Conservation (phyloP, 2,797 vertebrate genomes). For the Podarcis lilfordi region DNA sequence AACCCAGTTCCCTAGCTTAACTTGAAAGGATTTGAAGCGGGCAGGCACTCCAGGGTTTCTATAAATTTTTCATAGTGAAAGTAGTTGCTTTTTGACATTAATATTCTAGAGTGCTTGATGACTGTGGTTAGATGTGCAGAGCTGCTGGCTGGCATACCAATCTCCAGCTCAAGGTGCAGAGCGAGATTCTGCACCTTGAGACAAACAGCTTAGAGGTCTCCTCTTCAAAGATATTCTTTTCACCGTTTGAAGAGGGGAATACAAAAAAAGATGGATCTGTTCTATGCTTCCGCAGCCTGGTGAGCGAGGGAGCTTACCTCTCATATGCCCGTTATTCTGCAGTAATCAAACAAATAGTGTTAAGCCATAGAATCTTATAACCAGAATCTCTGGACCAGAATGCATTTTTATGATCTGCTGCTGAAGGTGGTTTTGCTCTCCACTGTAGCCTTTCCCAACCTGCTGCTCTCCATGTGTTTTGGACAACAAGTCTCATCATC, state of each 20-base stretch:
- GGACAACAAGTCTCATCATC: background rate
- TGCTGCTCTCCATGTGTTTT: background rate
- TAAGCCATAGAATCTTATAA: background rate
- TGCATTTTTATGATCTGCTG: background rate
- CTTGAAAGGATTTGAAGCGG: slow-evolving; percentile 37
- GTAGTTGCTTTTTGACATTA: slow-evolving; percentile 49
- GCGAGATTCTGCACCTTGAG: background rate
- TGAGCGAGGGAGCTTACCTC: background rate
- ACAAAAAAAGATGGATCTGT: slow-evolving; percentile 29
- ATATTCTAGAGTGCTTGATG: slow-evolving; percentile 50
- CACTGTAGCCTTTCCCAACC: background rate
- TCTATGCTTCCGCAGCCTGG: slow-evolving; percentile 41
- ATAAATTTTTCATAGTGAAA: slow-evolving; percentile 63
- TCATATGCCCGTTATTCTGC: slow-evolving; percentile 33
- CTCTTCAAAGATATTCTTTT: background rate
- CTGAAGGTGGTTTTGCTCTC: background rate
- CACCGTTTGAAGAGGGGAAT: slow-evolving; percentile 13
- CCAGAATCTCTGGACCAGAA: background rate
- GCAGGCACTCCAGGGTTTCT: slow-evolving; percentile 42
- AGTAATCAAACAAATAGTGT: slow-evolving; percentile 55
- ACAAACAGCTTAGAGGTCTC: background rate
- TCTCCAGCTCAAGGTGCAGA: background rate
- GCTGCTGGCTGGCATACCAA: slow-evolving; percentile 19
- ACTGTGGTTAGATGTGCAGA: slow-evolving; percentile 40
- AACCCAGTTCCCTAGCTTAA: background rate